Evolutionary conservation across 1,140 invertebrate genomes (phyloP).

Genomic region (Chlorops oryzae): DNA sequence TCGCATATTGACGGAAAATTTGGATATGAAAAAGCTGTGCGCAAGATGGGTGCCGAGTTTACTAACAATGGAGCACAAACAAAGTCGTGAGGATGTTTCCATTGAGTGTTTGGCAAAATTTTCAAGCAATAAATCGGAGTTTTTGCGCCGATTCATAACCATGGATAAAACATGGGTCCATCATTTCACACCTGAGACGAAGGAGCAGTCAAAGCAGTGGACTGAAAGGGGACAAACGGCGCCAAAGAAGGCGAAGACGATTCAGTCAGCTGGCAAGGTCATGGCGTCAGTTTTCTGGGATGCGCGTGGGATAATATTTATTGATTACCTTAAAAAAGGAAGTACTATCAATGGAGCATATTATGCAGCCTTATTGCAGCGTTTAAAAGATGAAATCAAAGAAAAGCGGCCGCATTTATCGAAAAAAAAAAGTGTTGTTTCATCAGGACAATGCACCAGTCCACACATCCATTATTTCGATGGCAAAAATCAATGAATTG

Average conservation of each 20-base stretch:
- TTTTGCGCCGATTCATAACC: too few species aligned
- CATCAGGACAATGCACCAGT: background rate
- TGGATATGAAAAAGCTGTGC: too few species aligned
- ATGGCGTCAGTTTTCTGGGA: too few species aligned
- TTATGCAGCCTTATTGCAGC: background rate
- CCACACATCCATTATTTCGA: background rate
- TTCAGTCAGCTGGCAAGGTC: too few species aligned
- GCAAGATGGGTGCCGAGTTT: background rate
- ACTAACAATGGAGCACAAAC: background rate
- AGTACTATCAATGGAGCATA: background rate
- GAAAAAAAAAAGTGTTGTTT: background rate
- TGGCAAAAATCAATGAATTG: background rate
- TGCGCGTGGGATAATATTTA: too few species aligned
- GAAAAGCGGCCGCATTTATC: too few species aligned
- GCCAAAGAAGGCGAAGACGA: too few species aligned
- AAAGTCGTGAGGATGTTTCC: conserved; percentile 3
- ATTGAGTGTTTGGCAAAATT: conserved; percentile 3
- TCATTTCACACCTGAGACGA: too few species aligned
- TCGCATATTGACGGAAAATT: too few species aligned
- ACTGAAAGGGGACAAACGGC: background rate
- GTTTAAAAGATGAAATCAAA: background rate
- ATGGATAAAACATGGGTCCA: too few species aligned
- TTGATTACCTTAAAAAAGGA: too few species aligned
- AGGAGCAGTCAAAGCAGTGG: conserved; percentile 1
- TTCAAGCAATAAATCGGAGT: background rate